A percentile compares a stretch with the other conserved stretches of the same genome.
phyloP scores from a whole-genome alignment of 2,888 invertebrate species.

The Sarcophaga rosellei region DNA sequence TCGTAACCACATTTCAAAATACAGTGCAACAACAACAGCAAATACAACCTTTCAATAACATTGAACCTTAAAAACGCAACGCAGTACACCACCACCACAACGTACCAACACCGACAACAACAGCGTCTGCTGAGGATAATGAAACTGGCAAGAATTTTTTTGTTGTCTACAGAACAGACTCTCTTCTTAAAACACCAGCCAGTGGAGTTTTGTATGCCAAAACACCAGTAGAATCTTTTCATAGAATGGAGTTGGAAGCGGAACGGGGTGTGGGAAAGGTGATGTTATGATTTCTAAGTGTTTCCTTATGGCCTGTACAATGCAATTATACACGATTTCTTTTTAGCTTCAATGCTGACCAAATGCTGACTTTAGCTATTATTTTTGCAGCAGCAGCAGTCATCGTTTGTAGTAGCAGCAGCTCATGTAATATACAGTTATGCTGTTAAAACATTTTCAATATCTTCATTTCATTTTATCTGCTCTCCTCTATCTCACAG shows the following conservation, averaged over 20 bases:
- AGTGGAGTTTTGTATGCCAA: not conserved
- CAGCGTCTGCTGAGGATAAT: slow-evolving; percentile 21
- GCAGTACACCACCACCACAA: not conserved
- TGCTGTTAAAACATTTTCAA: slow-evolving; percentile 72
- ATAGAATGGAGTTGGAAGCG: not conserved
- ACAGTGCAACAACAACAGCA: slow-evolving; percentile 24
- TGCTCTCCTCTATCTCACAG: not conserved
- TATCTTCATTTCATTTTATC: slow-evolving; percentile 48
- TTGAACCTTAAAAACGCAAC: slow-evolving; percentile 36
- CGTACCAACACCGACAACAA: not conserved
- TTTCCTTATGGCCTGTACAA: slow-evolving; percentile 70
- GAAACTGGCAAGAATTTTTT: slow-evolving; percentile 2
- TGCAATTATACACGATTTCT: slow-evolving; percentile 74
- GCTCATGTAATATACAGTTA: slow-evolving; percentile 57
- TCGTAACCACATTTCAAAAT: slow-evolving; percentile 66
- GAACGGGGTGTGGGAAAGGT: slow-evolving; percentile 15
- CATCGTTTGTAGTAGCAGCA: slow-evolving; percentile 64
- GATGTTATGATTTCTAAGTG: slow-evolving; percentile 59
- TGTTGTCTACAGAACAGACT: too few relatives aligned
- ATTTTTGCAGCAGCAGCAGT: slow-evolving; percentile 75
- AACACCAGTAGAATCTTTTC: too few relatives aligned
- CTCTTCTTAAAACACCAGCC: not conserved
- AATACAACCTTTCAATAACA: slow-evolving; percentile 65
- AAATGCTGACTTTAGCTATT: slow-evolving; percentile 73
- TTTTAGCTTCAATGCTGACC: slow-evolving; percentile 58